Base-by-base conservation (phyloP, 2,888 invertebrate genomes). In the Heliconius aoede region DNA sequence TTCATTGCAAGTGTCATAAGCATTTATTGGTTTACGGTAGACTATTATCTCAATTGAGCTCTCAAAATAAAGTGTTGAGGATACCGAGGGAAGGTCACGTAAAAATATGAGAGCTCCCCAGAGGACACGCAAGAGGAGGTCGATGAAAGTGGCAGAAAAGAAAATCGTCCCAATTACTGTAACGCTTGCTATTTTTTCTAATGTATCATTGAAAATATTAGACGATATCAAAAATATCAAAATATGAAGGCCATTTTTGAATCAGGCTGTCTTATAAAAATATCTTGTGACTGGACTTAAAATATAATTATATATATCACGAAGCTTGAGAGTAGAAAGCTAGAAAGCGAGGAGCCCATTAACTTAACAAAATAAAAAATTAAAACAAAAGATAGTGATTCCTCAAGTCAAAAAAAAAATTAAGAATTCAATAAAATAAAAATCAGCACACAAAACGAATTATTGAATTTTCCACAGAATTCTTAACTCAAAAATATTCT, bases 401-500 rank as follows among this genome's bases (percentile, higher is more conserved):
- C n/a, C n/a, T n/a, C n/a, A n/a, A 46, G 46, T 46, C 46, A 46
- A 5, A 46, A 46, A 5, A 1, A 11, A 13, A 58, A 26, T n/a
- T n/a, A n/a, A n/a, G n/a, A n/a, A n/a, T n/a, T n/a, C n/a, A n/a
- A n/a, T n/a, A n/a, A n/a, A n/a, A n/a, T n/a, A 26, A 60, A 1
- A 26, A 8, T 28, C 28, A n/a, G 5, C 3, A 28, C 3, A 18
- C 5, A 8, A 28, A 28, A 46, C 30, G 1, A 40, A 15, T 30
- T 30, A n/a, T 13, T 9, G 3, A 26, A 69, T 8, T 15, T n/a
- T 58, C 32, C 58, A 9, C 9, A 30, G 30, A 58, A 58, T 26
- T 24, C n/a, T 36, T 3, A 55, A 55, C 24, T 32, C 32, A 60
- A 4, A 36, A 72, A 69, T 58, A 64, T 76, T 72, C 69, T 73